phyloP scores from a whole-genome alignment of 2,888 invertebrate species.

The Harpalus rufipes region DNA sequence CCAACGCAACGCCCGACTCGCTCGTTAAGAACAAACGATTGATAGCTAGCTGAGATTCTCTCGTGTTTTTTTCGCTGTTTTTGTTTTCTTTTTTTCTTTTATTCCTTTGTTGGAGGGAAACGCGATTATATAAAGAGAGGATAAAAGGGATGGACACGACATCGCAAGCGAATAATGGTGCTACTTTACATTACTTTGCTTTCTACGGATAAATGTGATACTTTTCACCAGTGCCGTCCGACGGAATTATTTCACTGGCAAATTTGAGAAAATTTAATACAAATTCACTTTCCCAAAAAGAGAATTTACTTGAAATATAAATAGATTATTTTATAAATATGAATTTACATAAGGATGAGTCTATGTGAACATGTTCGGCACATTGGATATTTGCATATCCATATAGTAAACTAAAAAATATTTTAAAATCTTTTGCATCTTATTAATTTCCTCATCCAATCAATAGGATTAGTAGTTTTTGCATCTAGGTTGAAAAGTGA shows the following conservation, averaged over 20 bases:
- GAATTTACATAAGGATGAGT: no score
- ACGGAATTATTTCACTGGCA: background rate
- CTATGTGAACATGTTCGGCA: no score
- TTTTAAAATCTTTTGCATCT: no score
- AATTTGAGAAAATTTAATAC: no score
- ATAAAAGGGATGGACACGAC: slow-evolving; percentile 50
- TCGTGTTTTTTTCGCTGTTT: slow-evolving; percentile 47
- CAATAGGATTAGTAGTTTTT: no score
- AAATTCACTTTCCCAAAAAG: no score
- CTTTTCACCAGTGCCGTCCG: slow-evolving; percentile 23
- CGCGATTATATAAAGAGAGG: slow-evolving; percentile 56
- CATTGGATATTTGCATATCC: no score
- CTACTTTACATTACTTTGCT: slow-evolving; percentile 55
- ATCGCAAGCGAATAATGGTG: slow-evolving; percentile 44
- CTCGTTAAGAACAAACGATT: slow-evolving; percentile 55
- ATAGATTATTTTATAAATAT: no score
- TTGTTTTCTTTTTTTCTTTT: slow-evolving; percentile 52
- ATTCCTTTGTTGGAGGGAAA: slow-evolving; percentile 52
- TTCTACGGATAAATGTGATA: slow-evolving; percentile 38
- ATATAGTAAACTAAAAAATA: no score
- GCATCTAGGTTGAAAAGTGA: no score
- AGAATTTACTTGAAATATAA: no score
- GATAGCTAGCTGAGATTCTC: slow-evolving; percentile 55
- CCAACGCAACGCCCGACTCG: background rate
- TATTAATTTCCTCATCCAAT: no score